Base-by-base conservation (phyloP, 2,888 invertebrate genomes). In the Agrochola circellaris region DNA sequence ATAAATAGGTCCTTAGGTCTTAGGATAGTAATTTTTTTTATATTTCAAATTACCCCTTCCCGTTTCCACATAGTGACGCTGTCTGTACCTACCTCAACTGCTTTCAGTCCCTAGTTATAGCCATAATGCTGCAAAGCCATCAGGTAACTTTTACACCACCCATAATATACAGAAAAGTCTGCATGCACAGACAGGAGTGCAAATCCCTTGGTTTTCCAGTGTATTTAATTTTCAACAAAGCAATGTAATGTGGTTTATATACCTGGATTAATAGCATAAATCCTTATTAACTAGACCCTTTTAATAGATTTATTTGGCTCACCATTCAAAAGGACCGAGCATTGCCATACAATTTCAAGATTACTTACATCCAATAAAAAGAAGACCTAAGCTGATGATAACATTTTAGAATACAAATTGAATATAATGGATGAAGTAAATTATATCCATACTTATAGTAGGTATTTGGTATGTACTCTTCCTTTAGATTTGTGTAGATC, bases 361-460 rank as follows among this genome's bases (percentile, higher is more conserved):
- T 54, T 48, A 73, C 60, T 68, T 70, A 68, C 23, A 79, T 81
- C 70, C 71, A 68, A 65, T 66, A 82, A 77, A 51, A 75, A 65
- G 51, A 61, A 67, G 73, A 75, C 56, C 64, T 26, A 30, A 74
- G n/a, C 77, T 79, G 65, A 77, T 76, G 45, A 75, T 65, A 77
- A 69, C 30, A 66, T 66, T 68, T 77, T 58, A 75, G 54, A 75
- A 78, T 34, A 64, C 72, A 48, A 30, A 45, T n/a, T 45, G n/a
- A 58, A 17, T 26, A 17, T 56, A 34, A 26, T 74, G 20, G n/a
- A 34, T 15, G n/a, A 56, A 58, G 34, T 45, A 34, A 17, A 48
- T 73, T 34, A 23, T 26, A n/a, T 54, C 42, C 13, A 34, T 51
- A 51, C 26, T 23, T 70, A 7, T 23, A 56, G 30, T 30, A 60